Base-by-base conservation (phyloP, 2,888 invertebrate species). In the Linnaemya vulpina region DNA sequence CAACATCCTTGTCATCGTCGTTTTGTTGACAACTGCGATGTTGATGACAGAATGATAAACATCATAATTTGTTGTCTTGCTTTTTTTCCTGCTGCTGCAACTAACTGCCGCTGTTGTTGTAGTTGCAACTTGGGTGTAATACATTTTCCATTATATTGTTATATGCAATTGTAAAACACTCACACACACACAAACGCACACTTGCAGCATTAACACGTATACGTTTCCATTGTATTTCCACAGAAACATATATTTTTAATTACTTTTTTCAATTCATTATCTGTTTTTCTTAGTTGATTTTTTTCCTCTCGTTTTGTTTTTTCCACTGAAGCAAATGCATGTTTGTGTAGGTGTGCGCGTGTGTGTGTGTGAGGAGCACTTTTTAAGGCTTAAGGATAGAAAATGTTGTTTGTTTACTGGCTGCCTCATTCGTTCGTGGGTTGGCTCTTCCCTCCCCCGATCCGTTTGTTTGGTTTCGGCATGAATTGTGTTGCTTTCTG, bases 221-320 rank as follows among this genome's bases (percentile, higher is more conserved):
- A 85, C 49, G 68, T 68, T 68, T 58, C 25, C 68, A 77, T 70
- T 77, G 40, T 40, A 60, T 46, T 15, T 43, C 8, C 20, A 58
- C 30, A 30, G 30, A 30, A 17, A 55, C 35, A 43, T 68, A 63
- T 78, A 79, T 86, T 88, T 85, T 88, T 88, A 88, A 88, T 88
- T 88, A 88, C 88, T 88, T 88, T 88, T 88, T 89, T 89, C 90
- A 90, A 90, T 90, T 90, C 90, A 90, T 91, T 91, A 90, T 91
- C 87, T 87, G 30, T 84, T 87, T 78, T 53, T 73, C 13, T 75
- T n/a, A n/a, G n/a, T n/a, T n/a, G n/a, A n/a, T n/a, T n/a, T n/a
- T n/a, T n/a, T n/a, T 67, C 8, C n/a, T 70, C 9, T 38, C 60
- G 5, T 46, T 53, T 22, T 3, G n/a, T 68, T 74, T 38, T 46